These are phyloP conservation scores for Ricordea florida DNA, from an alignment of 92 coral and sea anemone species.

Conservation along the genomic window DNA sequence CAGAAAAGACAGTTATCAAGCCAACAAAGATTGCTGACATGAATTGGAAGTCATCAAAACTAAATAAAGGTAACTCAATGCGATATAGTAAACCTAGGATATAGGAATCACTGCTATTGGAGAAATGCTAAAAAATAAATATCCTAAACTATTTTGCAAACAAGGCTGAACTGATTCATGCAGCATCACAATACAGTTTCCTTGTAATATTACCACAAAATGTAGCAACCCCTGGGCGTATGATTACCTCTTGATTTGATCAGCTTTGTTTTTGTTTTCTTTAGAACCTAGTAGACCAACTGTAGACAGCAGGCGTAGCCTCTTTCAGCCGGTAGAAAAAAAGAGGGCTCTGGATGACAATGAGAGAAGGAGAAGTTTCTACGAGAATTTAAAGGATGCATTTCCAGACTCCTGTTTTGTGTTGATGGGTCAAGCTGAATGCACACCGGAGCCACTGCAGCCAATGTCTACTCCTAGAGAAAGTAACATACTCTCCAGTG, in stretches of 20 bases:
- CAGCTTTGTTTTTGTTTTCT: slow-evolving; percentile 26
- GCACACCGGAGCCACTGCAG: not conserved
- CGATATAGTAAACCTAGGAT: slow-evolving; percentile 2
- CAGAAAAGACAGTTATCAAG: slow-evolving; percentile 55
- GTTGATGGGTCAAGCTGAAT: slow-evolving; percentile 13
- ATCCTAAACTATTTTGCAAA: slow-evolving; percentile 20
- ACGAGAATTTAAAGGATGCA: slow-evolving; percentile 8
- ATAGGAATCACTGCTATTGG: slow-evolving; percentile 11
- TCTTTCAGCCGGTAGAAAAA: slow-evolving; percentile 25
- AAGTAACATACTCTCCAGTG: not conserved
- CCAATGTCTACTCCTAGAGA: not conserved
- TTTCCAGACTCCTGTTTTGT: slow-evolving; percentile 52
- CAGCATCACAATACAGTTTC: slow-evolving; percentile 32
- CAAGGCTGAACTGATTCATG: slow-evolving; percentile 50
- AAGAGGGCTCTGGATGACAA: slow-evolving; percentile 12
- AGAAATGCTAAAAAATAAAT: slow-evolving; percentile 15
- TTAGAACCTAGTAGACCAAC: slow-evolving; percentile 47
- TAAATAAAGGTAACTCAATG: slow-evolving; percentile 56
- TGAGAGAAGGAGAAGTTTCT: slow-evolving; percentile 28
- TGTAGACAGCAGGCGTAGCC: slow-evolving; percentile 47
- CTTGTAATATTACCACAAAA: slow-evolving; percentile 19
- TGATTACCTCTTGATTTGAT: slow-evolving; percentile 25
- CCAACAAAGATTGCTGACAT: slow-evolving; percentile 58
- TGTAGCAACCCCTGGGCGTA: slow-evolving; percentile 40
- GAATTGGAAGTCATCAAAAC: slow-evolving; percentile 68